Evolutionary conservation across 1,140 invertebrate species (phyloP).

Genomic region (Drosophila leontia): DNA sequence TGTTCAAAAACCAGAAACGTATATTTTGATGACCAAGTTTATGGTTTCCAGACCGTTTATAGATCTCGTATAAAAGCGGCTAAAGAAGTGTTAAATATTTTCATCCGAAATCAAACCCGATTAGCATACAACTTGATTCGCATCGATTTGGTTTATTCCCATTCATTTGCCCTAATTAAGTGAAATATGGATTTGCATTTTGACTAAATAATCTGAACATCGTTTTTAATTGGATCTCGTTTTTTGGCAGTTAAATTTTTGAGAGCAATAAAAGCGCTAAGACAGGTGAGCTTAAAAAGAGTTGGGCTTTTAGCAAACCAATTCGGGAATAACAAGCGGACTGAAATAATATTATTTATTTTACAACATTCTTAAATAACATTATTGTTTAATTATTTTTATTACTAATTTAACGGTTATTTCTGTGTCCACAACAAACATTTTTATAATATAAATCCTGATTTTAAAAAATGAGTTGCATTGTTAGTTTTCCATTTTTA

Average conservation of each 20-base stretch:
- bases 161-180: conserved; percentile 19
- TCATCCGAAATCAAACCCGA: not conserved
- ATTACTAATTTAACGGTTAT: no score
- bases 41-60: conserved; percentile 13
- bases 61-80: conserved; percentile 13
- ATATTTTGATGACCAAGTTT: not conserved
- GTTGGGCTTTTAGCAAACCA: not conserved
- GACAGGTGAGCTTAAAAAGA: not conserved
- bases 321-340: not conserved
- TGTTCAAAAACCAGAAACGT: conserved; percentile 6
- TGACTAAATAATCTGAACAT: conserved; percentile 6
- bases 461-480: no score
- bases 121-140: conserved; percentile 16
- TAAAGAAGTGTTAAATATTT: conserved; percentile 16
- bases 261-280: not conserved
- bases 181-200: conserved; percentile 13
- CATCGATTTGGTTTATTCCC: conserved; percentile 8
- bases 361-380: no score
- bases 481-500: no score
- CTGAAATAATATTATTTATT: no score
- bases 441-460: no score
- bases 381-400: no score
- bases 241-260: conserved; percentile 1
- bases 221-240: conserved; percentile 4
- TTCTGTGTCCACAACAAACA: no score